A percentile compares a stretch with the other conserved stretches of the same genome.
These are phyloP conservation scores for Listronotus oregonensis DNA, from an alignment of 1,140 invertebrate genomes.

Conservation along the genomic window DNA sequence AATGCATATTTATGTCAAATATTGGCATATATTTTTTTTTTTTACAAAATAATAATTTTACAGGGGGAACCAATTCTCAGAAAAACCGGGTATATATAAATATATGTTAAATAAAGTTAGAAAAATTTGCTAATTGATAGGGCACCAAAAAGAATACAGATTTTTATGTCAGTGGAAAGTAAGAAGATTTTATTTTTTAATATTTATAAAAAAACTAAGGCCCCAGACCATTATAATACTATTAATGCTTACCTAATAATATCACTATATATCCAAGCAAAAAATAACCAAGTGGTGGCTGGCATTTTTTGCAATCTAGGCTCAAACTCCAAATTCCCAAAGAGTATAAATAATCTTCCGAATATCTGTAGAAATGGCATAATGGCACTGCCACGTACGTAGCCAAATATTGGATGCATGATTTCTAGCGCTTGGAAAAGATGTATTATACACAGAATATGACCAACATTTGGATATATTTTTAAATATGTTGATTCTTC, in stretches of 20 bases:
- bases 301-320: conserved; percentile 84
- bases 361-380: conserved; percentile 72
- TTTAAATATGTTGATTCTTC: conserved; percentile 13
- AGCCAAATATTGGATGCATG: conserved; percentile 86
- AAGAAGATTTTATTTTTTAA: too few relatives aligned
- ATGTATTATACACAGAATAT: conserved; percentile 81
- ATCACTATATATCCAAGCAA: conserved; percentile 82
- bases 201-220: too few relatives aligned
- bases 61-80: too few relatives aligned
- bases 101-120: too few relatives aligned
- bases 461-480: conserved; percentile 65
- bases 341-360: conserved; percentile 80
- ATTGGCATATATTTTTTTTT: too few relatives aligned
- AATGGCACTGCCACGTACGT: conserved; percentile 75
- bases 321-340: conserved; percentile 83
- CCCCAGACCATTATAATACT: too few relatives aligned
- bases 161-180: too few relatives aligned
- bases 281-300: conserved; percentile 84
- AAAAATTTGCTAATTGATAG: too few relatives aligned
- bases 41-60: too few relatives aligned
- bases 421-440: conserved; percentile 85
- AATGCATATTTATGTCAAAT: too few relatives aligned
- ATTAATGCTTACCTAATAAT: conserved; percentile 68
- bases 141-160: too few relatives aligned
- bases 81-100: too few relatives aligned